Percentiles rank a stretch among this genome's conserved stretches.
Evolutionary conservation across 2,113 vertebrate genomes (phyloP).

Genomic region (Coreoperca whiteheadi): DNA sequence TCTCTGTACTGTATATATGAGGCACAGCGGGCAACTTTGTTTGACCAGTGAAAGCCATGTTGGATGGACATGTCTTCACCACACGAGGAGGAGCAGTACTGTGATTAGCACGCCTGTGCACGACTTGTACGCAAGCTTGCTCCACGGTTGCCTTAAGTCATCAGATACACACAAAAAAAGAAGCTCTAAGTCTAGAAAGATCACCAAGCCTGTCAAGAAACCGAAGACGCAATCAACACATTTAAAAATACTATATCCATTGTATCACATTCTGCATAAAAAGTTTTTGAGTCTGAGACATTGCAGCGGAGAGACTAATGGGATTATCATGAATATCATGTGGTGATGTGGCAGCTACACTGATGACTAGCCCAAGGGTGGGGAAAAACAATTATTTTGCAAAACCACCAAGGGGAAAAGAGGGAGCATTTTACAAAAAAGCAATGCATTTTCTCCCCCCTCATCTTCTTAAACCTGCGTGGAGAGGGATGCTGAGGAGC

Average conservation of each 20-base stretch:
- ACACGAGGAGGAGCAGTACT: neutral
- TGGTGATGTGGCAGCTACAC: constrained; percentile 64
- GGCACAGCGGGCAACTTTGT: constrained; percentile 28
- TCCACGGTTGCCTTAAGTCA: constrained; percentile 46
- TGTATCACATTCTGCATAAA: constrained; percentile 29
- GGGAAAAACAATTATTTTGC: constrained; percentile 77
- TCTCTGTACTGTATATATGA: constrained; percentile 12
- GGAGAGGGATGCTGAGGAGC: constrained; percentile 50
- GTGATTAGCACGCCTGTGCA: constrained; percentile 41
- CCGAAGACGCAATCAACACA: constrained; percentile 42
- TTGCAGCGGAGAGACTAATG: constrained; percentile 59
- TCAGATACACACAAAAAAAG: constrained; percentile 21
- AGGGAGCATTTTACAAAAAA: constrained; percentile 53
- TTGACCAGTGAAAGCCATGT: constrained; percentile 22
- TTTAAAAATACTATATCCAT: constrained; percentile 46
- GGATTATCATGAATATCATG: constrained; percentile 72
- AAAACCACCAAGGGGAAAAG: constrained; percentile 66
- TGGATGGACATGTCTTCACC: constrained; percentile 31
- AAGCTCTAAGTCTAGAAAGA: constrained; percentile 31
- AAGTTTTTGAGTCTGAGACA: constrained; percentile 39
- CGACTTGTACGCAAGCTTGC: constrained; percentile 25
- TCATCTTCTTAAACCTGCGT: constrained; percentile 61
- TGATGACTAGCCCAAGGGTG: constrained; percentile 77
- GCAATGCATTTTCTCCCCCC: constrained; percentile 45
- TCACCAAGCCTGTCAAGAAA: constrained; percentile 55